Conservation (phyloP, 2,888 invertebrate genomes). For the Thereva unica region DNA sequence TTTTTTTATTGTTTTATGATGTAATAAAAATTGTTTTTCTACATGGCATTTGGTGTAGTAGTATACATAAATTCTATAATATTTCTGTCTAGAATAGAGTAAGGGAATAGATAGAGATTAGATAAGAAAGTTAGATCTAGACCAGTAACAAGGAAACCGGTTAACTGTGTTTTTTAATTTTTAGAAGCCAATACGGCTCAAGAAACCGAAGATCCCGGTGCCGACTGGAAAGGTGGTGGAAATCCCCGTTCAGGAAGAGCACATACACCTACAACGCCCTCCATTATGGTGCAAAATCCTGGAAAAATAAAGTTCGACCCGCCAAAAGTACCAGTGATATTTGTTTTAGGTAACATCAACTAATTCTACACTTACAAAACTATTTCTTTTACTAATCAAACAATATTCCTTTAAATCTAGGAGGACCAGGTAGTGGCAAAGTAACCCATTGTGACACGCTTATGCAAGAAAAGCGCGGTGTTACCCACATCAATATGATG, state of each 20-base stretch:
- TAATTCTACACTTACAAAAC: neutral
- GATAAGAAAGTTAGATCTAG: no score
- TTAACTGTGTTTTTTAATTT: conserved; percentile 33
- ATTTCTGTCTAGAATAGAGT: no score
- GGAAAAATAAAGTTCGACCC: conserved; percentile 83
- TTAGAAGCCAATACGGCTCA: conserved; percentile 69
- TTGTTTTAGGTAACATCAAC: conserved; percentile 71
- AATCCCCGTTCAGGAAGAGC: conserved; percentile 29
- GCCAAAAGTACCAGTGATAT: conserved; percentile 86
- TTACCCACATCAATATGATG: conserved; percentile 90
- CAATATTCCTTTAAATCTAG: conserved; percentile 58
- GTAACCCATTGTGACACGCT: conserved; percentile 95
- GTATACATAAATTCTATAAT: no score
- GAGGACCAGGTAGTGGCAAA: conserved; percentile 96
- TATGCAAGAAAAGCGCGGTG: conserved; percentile 82
- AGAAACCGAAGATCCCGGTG: conserved; percentile 69
- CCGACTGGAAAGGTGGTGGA: conserved; percentile 55
- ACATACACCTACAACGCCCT: conserved; percentile 58
- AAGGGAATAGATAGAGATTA: no score
- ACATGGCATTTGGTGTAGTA: no score
- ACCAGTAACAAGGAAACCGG: neutral
- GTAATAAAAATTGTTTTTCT: no score
- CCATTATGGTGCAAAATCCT: conserved; percentile 72
- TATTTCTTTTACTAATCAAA: conserved; percentile 6
- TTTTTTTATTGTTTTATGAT: no score